Base-by-base conservation (phyloP, 1,140 invertebrate species). In the Philaenus spumarius region DNA sequence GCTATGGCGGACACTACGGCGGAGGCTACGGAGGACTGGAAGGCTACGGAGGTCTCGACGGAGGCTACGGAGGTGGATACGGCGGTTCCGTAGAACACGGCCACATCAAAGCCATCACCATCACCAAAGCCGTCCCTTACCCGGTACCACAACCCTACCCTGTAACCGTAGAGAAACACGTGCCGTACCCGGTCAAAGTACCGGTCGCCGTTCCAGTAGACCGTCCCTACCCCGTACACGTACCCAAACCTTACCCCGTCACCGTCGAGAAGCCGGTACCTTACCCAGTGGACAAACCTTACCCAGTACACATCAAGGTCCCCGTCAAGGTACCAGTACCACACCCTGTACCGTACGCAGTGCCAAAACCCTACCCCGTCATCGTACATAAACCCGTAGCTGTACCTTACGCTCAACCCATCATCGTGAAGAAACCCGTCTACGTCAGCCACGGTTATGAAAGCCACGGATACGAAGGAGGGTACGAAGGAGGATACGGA, bases 201-300 rank as follows among this genome's bases (percentile, higher is more conserved):
- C 61, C 65, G 1, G 79, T 86, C 17, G 85, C 84, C 66, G 79
- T 87, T 15, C 83, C 84, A 30, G 56, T 72, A 1, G 71, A 74
- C 5, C 62, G 67, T 12, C 68, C 68, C 9, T 65, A 66, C 59
- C 73, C 73, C 20, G 71, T 75, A 1, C 72, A 75, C 53, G 67
- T 78, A 12, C 64, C 68, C 0, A 75, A 73, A 63, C 77, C 77
- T 2, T 77, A 76, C 43, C 75, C 77, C 20, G 72, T 74, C 6
- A 64, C 69, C 5, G 73, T 79, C 0, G 86, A 87, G 66, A 87
- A 87, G 73, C 87, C 87, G 71, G 84, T 89, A 62, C 84, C 84
- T 45, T 86, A 86, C 75, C 81, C 81, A n/a, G 83, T 87, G 26
- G 75, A 79, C 68, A 73, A 79, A 62, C 70, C 77, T 61, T 69